Evolutionary conservation across 2,888 invertebrate species (phyloP), one percentile per base, ranked within the genome.

Genomic region (Ethmia dodecea): DNA sequence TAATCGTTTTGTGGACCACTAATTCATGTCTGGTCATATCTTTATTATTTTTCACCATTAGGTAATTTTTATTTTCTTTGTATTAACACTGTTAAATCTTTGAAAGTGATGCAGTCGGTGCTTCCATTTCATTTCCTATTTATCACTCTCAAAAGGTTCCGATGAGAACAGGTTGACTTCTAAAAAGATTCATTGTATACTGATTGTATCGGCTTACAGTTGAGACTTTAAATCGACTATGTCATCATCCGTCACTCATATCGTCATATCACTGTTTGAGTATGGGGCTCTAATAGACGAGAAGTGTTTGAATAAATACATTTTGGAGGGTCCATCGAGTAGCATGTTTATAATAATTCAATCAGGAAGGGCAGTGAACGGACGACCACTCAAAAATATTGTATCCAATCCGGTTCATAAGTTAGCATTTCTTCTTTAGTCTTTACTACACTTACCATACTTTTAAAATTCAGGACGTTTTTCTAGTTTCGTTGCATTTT

Each of bases 1-100:
- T 43, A 42, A 50, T 49, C 38, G 45, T 32, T 40, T 18, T 37
- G 37, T 51, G 42, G 38, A 42, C 43, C 47, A 55, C 32, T 45
- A 33, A 32, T 33, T 43, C 40, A 24, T 41, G 35, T 45, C 45
- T 13, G 25, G 43, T 49, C 43, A 31, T 31, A 41, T 43, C 40
- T 30, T 39, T 45, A 15, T 34, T 20, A 8, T 22, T 22, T 22
- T 9, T 3, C 3, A 9, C 22, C 9, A 22, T 22, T 22, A 22
- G 9, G 12, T 30, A 12, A 16, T 24, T 22, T 11, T 27, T 33
- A 18, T 27, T 13, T 27, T n/a, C 13, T 27, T 16, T 29, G 18
- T 28, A 37, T 18, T 29, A 18, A 25, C 22, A 15, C 13, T 29
- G 36, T 24, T 15, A 33, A n/a, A n/a, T n/a, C n/a, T n/a, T n/a